phyloP scores from a whole-genome alignment of 2,797 vertebrate genomes.

The Morelia viridis region DNA sequence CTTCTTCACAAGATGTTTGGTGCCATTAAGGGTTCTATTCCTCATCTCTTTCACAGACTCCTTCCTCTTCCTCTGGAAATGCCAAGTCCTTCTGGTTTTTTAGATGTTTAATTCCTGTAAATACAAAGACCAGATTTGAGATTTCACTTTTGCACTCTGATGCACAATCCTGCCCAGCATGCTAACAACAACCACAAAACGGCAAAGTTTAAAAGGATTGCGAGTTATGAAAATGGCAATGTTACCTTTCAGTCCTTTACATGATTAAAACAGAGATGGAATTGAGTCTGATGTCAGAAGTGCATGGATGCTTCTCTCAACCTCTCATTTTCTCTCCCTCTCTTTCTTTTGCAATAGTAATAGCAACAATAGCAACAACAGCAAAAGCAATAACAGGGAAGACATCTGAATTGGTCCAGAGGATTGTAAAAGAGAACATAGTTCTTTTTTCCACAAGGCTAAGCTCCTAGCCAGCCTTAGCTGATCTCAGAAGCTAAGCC shows the following conservation, averaged over 20 bases:
- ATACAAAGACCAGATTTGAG: slow-evolving; percentile 57
- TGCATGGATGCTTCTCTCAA: background rate
- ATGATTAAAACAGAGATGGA: background rate
- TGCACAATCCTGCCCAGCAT: background rate
- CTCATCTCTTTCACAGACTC: slow-evolving; percentile 69
- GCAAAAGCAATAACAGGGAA: background rate
- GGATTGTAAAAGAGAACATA: background rate
- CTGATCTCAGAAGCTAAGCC: background rate
- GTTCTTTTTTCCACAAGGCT: background rate
- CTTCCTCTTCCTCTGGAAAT: slow-evolving; percentile 82
- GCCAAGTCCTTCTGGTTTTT: slow-evolving; percentile 76
- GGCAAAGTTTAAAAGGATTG: background rate
- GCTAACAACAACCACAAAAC: slow-evolving; percentile 24
- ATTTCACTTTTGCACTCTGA: background rate
- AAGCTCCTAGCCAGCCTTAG: background rate
- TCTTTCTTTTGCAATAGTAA: background rate
- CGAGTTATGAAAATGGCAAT: background rate
- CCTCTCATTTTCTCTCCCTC: background rate
- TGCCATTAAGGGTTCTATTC: slow-evolving; percentile 66
- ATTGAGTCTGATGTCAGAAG: background rate
- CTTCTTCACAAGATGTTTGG: background rate
- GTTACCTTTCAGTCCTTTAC: background rate
- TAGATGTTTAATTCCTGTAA: slow-evolving; percentile 81
- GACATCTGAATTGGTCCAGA: background rate
- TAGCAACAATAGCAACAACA: background rate